Evolutionary conservation across 1,140 invertebrate genomes (phyloP), one percentile per base, ranked within the genome.

Genomic region (Heliconius eleuchia): DNA sequence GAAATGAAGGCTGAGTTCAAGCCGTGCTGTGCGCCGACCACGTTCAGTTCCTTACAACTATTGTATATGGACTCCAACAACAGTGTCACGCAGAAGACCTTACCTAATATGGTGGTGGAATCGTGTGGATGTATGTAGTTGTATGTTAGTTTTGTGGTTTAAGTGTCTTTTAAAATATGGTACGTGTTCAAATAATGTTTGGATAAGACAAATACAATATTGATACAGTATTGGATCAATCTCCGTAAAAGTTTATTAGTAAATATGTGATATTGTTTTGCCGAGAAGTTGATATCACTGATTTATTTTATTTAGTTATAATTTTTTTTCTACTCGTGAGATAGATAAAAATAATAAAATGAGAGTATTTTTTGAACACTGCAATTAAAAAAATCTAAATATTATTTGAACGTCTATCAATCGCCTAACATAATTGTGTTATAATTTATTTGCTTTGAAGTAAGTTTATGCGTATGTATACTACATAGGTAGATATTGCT

Each of bases 71-170:
- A 81, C 27, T 78, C 80, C 8, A 80, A 77, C 16, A 77, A 77
- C 27, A 77, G 60, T 0, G 76, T 77, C 6, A 97, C 96, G 52
- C 96, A 96, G 82, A 97, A 97, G 87, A 96, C 96, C 34, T 89
- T 98, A 73, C 97, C 97, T 1, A 97, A 98, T 84, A 98, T 98
- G 97, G 96, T 97, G 27, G 97, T 97, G 3, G 97, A 98, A 84
- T 96, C 97, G 3, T 98, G 97, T 88, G 97, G 97, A 55, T 98
- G 97, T 89, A 97, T 97, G 96, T 97, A 66, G 42, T 16, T 34
- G 34, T 34, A 7, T 34, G 5, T 57, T 57, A 57, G 0, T 57
- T 23, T 7, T 19, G 19, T 19, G 5, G 5, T 6, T 19, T 52
- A 52, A 52, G 19, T 52, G 42, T 13, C 42, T 46, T 3, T 46